phyloP scores from a whole-genome alignment of 1,140 invertebrate genomes.

The Akabosia matsudoensis region DNA sequence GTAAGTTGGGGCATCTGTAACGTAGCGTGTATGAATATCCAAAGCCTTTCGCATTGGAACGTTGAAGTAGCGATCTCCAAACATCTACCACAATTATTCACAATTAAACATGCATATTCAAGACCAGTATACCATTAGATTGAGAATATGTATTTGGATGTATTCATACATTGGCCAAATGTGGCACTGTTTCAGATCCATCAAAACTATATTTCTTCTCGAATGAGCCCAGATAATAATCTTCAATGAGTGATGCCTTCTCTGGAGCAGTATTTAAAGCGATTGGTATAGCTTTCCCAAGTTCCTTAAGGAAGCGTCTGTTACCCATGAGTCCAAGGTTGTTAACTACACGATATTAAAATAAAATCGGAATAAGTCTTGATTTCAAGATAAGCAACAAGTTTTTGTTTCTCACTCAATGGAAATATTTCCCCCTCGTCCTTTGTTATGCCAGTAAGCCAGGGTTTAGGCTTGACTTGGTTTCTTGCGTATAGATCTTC shows the following conservation, averaged over 20 bases:
- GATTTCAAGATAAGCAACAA: not conserved
- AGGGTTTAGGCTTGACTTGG: constrained; percentile 21
- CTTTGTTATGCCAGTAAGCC: constrained; percentile 31
- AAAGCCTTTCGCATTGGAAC: constrained; percentile 32
- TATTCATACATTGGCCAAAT: constrained; percentile 24
- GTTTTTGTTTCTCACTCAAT: constrained; percentile 26
- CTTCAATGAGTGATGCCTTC: constrained; percentile 20
- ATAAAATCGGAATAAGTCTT: not conserved
- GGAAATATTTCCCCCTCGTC: constrained; percentile 35
- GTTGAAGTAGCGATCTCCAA: constrained; percentile 35
- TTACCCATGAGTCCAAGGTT: constrained; percentile 27
- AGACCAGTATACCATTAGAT: not conserved
- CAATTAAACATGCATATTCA: not conserved
- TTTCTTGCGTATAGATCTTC: constrained; percentile 27
- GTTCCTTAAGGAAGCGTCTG: constrained; percentile 27
- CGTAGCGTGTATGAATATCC: constrained; percentile 24
- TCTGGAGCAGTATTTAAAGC: constrained; percentile 27
- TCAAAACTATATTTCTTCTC: constrained; percentile 33
- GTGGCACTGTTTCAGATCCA: constrained; percentile 29
- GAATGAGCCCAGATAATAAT: constrained; percentile 29
- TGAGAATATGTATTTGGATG: not conserved
- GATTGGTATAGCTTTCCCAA: constrained; percentile 24
- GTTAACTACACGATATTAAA: constrained; percentile 21
- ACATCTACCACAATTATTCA: constrained; percentile 15
- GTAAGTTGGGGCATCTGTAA: constrained; percentile 23